Base-by-base conservation (phyloP, 2,797 vertebrate species). In the Sciaenops ocellatus region DNA sequence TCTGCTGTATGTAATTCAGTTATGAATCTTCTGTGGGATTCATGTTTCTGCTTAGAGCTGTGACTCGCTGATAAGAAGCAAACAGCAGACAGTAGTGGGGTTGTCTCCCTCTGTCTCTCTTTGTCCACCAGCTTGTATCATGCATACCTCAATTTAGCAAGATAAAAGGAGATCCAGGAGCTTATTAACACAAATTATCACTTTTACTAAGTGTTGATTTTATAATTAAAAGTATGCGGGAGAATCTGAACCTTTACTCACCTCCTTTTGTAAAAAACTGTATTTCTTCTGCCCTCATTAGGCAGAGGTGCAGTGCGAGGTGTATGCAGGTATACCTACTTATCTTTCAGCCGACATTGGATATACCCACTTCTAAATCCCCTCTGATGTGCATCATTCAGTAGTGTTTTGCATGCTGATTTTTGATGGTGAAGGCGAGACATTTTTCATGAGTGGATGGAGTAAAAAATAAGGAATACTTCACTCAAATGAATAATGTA, bases 41-140 rank as follows among this genome's bases (percentile, higher is more conserved):
- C 16, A n/a, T 79, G 69, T 82, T 73, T 74, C 65, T 76, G 71
- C 74, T 79, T 73, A 84, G 55, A 73, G 34, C 76, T 70, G 44
- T 61, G 64, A 75, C 59, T 66, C 20, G 9, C 52, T 79, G 47
- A 72, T 73, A 52, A 74, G 65, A 74, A 59, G 24, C 15, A 24
- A 67, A 83, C 30, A 76, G 4, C 62, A 60, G 28, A 67, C 6
- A 51, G 20, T 38, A 38, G 56, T 62, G 13, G 5, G 20, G 3
- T 52, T 56, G 24, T 67, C 56, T 76, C 42, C 74, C 15, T 46
- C 50, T 34, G 38, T 80, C 30, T 77, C n/a, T 41, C 26, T 50
- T 52, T 47, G 15, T 64, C 20, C 24, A 30, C 54, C 6, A 47
- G n/a, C 18, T 65, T 79, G 30, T 24, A 50, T 38, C 34, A 38